Evolutionary conservation across 30 jellyfish, hydroid and myxozoan species (phyloP).

Genomic region (Chrysaora quinquecirrha): DNA sequence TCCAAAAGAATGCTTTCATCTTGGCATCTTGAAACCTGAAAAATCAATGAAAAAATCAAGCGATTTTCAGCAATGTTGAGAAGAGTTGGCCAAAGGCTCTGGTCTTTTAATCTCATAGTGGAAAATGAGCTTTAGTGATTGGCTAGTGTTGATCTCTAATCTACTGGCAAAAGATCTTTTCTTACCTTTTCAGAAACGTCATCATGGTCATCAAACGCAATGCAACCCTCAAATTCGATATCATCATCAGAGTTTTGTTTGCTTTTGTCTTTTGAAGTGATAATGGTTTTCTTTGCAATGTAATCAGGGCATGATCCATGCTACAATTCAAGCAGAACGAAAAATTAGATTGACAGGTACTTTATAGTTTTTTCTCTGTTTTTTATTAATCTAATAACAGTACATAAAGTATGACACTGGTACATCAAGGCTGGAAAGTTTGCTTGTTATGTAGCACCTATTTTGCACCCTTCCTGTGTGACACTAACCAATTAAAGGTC

Average conservation of each 20-base stretch:
- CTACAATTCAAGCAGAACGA: background rate
- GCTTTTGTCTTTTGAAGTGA: background rate
- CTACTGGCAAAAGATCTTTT: background rate
- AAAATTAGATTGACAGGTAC: too few species aligned
- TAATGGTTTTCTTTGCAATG: background rate
- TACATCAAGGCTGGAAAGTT: too few species aligned
- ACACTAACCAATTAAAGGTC: too few species aligned
- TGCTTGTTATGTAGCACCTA: too few species aligned
- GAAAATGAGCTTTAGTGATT: background rate
- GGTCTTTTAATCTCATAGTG: background rate
- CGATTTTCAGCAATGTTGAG: background rate
- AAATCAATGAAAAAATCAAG: background rate
- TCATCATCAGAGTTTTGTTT: background rate
- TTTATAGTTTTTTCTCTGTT: too few species aligned
- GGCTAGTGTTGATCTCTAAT: background rate
- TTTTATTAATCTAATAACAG: too few species aligned
- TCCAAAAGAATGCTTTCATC: conserved; percentile 15
- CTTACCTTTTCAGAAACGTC: background rate
- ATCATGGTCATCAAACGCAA: background rate
- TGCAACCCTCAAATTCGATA: background rate
- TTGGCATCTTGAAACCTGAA: background rate
- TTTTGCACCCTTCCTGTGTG: too few species aligned
- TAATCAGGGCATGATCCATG: background rate
- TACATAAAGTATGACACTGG: too few species aligned
- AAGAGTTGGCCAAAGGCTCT: background rate